These are phyloP conservation scores for Pongo abelii DNA, from an alignment of 2,113 vertebrate species.

Conservation along the genomic window DNA sequence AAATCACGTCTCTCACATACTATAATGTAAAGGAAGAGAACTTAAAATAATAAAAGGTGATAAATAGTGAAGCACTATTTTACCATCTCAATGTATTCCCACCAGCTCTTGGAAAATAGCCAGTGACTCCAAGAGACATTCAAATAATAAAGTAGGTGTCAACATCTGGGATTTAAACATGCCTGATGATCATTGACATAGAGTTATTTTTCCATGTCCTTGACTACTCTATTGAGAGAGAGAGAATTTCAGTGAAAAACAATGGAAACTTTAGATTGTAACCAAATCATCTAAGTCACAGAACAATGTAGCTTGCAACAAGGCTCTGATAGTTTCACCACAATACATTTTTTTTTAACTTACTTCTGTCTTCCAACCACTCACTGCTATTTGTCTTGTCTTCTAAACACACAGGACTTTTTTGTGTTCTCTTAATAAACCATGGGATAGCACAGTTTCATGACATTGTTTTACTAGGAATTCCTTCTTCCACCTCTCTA, in stretches of 20 bases:
- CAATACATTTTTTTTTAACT: neutral
- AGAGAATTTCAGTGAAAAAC: neutral
- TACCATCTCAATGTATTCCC: neutral
- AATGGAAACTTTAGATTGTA: neutral
- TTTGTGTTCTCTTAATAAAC: neutral
- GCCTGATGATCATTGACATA: neutral
- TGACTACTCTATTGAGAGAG: no score
- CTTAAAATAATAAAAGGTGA: neutral
- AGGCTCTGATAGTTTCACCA: neutral
- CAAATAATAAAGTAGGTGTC: neutral
- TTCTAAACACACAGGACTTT: neutral
- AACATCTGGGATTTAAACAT: neutral
- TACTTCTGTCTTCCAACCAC: neutral
- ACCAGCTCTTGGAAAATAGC: neutral
- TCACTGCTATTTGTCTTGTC: neutral
- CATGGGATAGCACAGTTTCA: neutral
- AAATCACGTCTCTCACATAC: neutral
- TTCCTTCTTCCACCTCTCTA: neutral
- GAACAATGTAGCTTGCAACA: neutral
- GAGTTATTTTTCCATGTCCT: neutral
- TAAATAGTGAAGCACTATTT: neutral
- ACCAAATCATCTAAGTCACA: neutral
- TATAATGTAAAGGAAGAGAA: neutral
- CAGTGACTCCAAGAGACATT: neutral
- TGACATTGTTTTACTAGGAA: neutral